These are phyloP conservation scores for Elanus axillaris DNA, from an alignment of 2,113 vertebrate species.

Conservation along the genomic window DNA sequence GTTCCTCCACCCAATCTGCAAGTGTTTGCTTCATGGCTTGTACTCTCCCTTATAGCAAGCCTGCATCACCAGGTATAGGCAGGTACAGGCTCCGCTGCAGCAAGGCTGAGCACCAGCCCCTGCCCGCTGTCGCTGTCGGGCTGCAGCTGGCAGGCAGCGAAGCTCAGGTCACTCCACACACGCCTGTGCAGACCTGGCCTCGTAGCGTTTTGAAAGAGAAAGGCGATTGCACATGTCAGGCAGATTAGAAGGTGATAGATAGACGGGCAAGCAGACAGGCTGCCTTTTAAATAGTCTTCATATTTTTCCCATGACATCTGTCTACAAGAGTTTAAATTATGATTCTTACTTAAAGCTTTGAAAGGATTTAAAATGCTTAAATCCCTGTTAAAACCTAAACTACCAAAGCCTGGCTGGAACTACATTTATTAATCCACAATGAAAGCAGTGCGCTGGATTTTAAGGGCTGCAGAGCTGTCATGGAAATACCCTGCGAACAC, in stretches of 20 bases:
- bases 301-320: not conserved
- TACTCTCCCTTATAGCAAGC: not conserved
- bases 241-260: slow-evolving; percentile 17
- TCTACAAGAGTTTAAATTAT: not conserved
- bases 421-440: not conserved
- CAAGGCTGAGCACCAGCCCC: not conserved
- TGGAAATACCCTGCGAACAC: not conserved
- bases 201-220: not conserved
- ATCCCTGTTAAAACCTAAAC: not conserved
- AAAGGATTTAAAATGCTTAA: slow-evolving; percentile 29
- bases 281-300: slow-evolving; percentile 3
- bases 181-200: not conserved
- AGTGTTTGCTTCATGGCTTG: not conserved
- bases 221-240: not conserved
- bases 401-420: not conserved
- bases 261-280: not conserved
- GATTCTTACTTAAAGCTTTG: not conserved
- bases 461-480: not conserved
- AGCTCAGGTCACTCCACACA: not conserved
- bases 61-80: not conserved
- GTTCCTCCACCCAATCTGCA: not conserved
- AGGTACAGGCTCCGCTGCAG: not conserved
- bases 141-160: not conserved
- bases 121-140: accelerated
- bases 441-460: not conserved